Evolutionary conservation across 2,113 vertebrate genomes (phyloP), one percentile per base, ranked within the genome.

Genomic region (Cyphomyrus plagiostoma): DNA sequence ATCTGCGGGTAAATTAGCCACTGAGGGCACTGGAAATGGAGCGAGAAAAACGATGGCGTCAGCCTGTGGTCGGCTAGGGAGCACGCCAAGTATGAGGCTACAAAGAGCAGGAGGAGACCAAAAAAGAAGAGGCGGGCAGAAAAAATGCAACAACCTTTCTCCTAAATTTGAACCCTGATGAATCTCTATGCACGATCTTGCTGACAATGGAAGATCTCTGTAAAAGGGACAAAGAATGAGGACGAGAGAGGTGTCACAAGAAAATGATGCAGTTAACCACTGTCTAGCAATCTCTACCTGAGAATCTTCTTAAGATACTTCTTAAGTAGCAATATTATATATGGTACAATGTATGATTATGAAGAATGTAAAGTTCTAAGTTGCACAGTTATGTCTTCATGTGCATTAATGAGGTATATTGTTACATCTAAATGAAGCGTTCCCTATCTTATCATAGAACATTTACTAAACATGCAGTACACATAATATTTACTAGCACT

Each of bases 1-100:
- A 88, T 90, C 90, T 91, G 88, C 89, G 89, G 80, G 89, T 91
- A 91, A 92, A 92, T 91, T 91, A 91, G 88, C 90, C 89, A 92
- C 89, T 46, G 90, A 89, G 86, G 50, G 70, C 50, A 58, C 45
- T 87, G 53, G 88, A 83, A 88, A 88, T 70, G 89, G 50, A 70
- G 46, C 85, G 91, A 87, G 90, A 91, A 84, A 52, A 62, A 89
- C 49, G 42, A 39, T 87, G 90, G 53, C 89, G 92, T 91, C 89
- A 90, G 86, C 89, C 86, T 70, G 77, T 86, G 90, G 89, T 91
- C 88, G 90, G 53, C 88, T 39, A 52, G 85, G 52, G 49, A 53
- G 70, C 50, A 53, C 26, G 91, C 92, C 90, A 77, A 42, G 46
- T 91, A 66, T 88, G 92, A 50, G 86, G 85, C 90, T 58, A 90